Conservation (phyloP, 2,113 vertebrate species). For the Platysteira castanea region DNA sequence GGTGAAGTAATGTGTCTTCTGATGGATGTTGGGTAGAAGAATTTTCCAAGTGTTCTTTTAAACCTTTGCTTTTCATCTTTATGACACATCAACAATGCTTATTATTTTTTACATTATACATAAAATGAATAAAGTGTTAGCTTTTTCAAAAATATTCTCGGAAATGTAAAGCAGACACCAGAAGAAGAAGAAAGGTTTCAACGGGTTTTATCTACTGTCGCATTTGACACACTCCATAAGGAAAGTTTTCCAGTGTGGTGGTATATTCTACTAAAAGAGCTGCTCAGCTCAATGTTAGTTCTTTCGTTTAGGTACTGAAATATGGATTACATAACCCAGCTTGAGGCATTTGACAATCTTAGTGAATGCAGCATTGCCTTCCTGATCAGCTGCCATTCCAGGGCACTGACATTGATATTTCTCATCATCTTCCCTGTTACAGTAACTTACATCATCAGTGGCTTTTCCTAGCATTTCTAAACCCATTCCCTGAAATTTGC, state of each 20-base stretch:
- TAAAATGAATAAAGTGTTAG: neutral
- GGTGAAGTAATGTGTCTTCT: neutral
- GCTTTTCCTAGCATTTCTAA: neutral
- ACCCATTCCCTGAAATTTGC: neutral
- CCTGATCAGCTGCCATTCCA: neutral
- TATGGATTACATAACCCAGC: neutral
- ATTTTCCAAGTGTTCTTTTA: neutral
- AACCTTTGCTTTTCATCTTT: neutral
- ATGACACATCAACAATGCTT: neutral
- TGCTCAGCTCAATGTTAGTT: neutral
- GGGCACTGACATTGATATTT: neutral
- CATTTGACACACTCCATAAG: neutral
- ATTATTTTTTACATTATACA: neutral
- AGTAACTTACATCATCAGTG: neutral
- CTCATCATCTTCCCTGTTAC: neutral
- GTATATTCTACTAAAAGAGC: neutral
- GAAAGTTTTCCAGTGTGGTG: neutral
- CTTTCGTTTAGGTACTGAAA: neutral
- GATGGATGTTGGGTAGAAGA: neutral
- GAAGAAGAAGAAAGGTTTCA: neutral
- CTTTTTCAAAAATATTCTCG: neutral
- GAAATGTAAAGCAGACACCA: neutral
- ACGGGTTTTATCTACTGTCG: neutral
- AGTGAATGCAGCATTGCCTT: neutral
- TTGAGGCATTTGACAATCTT: neutral